Percentiles rank a stretch among this genome's conserved stretches.
These are phyloP conservation scores for Macaria notata DNA, from an alignment of 2,888 invertebrate genomes.

Conservation along the genomic window DNA sequence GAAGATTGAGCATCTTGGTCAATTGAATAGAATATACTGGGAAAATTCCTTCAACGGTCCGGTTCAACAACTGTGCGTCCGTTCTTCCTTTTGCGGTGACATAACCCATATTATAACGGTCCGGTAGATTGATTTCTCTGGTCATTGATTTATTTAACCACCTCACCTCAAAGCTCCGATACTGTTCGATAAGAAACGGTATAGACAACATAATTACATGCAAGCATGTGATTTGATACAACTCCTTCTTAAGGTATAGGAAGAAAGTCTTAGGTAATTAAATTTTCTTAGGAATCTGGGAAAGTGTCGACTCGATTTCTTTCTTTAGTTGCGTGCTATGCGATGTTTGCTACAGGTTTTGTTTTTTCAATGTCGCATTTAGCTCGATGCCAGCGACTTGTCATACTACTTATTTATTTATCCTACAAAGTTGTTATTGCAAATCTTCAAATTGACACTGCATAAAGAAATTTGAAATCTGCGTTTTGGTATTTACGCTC, in stretches of 20 bases:
- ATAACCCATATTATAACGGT: conserved; percentile 69
- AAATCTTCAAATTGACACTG: too few relatives aligned
- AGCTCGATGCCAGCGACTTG: too few relatives aligned
- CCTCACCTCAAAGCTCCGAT: conserved; percentile 22
- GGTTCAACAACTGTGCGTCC: conserved; percentile 41
- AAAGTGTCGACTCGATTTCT: conserved; percentile 14
- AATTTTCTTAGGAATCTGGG: conserved; percentile 23
- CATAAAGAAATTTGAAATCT: too few relatives aligned
- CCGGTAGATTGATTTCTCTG: conserved; percentile 30
- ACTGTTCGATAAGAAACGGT: conserved; percentile 12
- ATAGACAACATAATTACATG: conserved; percentile 8
- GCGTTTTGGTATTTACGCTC: too few relatives aligned
- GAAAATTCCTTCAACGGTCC: conserved; percentile 36
- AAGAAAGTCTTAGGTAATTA: conserved; percentile 25
- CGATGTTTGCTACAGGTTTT: too few relatives aligned
- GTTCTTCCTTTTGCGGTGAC: conserved; percentile 64
- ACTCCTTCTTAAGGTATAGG: conserved; percentile 17
- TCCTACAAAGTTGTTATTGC: too few relatives aligned
- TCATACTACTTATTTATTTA: too few relatives aligned
- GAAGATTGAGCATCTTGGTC: conserved; percentile 1
- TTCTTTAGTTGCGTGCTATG: neutral
- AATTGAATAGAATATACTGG: conserved; percentile 25
- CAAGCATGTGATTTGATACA: conserved; percentile 8
- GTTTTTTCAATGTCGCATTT: too few relatives aligned
- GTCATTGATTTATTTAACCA: conserved; percentile 30